Base-by-base conservation (phyloP, 92 coral and sea anemone species). In the Virgularia gustaviana region DNA sequence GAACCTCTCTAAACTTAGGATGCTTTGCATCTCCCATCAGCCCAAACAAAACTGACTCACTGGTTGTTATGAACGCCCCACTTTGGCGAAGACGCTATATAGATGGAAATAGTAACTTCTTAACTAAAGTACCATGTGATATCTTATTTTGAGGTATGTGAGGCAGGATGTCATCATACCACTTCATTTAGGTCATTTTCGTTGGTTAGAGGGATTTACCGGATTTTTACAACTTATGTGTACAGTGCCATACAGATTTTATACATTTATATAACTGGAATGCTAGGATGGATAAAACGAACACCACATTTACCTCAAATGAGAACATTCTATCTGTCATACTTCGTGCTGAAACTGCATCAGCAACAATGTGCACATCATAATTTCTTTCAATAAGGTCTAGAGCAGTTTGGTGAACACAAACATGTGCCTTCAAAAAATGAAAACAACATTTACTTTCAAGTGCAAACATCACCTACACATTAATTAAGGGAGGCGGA, bases 311-410 rank as follows among this genome's bases (percentile, higher is more conserved):
- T 63, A 92, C 98, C 87, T 92, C 96, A 43, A 92, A 72, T 6
- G 98, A 91, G 77, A 65, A 84, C 98, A 92, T 92, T 39, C 98
- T 82, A 49, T 92, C 98, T 44, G 90, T 96, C 98, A 92, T 89
- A 25, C 96, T 92, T 31, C 98, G 83, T 7, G 98, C 85, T 15
- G 98, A 92, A 19, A 89, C 95, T 2, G 88, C 96, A 78, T 92
- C 98, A 12, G 87, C 96, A 8, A 92, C 57, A 42, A 92, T 76
- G 60, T 92, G 98, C n/a, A 92, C 98, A 37, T 85, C 95, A 16
- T 89, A 92, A 66, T 92, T 87, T 43, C 88, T 78, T 79, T 89
- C 98, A 20, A 92, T 80, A 25, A 92, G 65, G 62, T 92, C 98
- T 57, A 92, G 87, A 9, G 96, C 85, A 22, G 98, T 92, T 77